These are phyloP conservation scores for Micrasema longulum DNA, from an alignment of 1,140 invertebrate species.

Conservation along the genomic window DNA sequence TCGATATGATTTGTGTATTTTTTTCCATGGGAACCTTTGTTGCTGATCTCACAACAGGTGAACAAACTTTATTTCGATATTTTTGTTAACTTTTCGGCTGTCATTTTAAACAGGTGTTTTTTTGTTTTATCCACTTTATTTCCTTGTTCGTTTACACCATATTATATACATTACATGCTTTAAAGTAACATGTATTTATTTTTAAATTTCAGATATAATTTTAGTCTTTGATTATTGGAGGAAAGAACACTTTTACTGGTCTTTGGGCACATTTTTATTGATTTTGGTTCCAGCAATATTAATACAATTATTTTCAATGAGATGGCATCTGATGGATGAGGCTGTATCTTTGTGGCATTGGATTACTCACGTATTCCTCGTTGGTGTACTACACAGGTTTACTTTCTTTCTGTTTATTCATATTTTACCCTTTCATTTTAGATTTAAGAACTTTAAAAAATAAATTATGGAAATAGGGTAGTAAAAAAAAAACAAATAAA, in stretches of 20 bases:
- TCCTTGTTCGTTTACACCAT: too few species aligned
- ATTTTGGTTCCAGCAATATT: conserved; percentile 62
- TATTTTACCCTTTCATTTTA: too few species aligned
- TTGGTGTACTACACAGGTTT: conserved; percentile 64
- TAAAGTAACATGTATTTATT: too few species aligned
- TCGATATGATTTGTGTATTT: conserved; percentile 59
- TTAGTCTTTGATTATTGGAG: conserved; percentile 62
- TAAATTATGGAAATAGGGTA: too few species aligned
- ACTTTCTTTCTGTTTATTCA: too few species aligned
- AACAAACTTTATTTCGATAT: conserved; percentile 16
- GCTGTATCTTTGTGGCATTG: conserved; percentile 58
- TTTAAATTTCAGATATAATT: conserved; percentile 38
- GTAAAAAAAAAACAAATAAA: too few species aligned
- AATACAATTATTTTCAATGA: conserved; percentile 64
- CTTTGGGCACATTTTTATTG: conserved; percentile 60
- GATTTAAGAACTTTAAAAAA: too few species aligned
- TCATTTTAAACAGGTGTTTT: background rate
- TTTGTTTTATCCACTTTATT: background rate
- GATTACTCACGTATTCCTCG: conserved; percentile 60
- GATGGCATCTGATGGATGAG: conserved; percentile 63
- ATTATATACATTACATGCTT: too few species aligned
- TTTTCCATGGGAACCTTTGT: conserved; percentile 59
- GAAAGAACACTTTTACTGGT: conserved; percentile 61
- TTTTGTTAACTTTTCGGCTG: background rate
- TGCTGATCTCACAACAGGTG: conserved; percentile 62